phyloP scores from a whole-genome alignment of 1,140 invertebrate species.

The Habropoda laboriosa region DNA sequence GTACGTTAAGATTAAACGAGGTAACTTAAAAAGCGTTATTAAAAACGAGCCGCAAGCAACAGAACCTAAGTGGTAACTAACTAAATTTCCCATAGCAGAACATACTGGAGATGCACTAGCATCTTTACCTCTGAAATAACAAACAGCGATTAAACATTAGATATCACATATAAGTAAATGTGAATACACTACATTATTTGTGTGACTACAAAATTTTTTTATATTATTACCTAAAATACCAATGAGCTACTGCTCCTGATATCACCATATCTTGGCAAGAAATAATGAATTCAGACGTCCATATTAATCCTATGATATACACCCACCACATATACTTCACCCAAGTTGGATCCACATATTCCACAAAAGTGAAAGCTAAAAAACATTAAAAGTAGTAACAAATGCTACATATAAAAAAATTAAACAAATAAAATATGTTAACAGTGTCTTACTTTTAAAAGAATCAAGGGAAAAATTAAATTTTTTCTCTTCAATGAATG shows the following conservation, averaged over 20 bases:
- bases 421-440: constrained; percentile 7
- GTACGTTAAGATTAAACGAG: constrained; percentile 92
- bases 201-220: not conserved
- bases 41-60: constrained; percentile 95
- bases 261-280: constrained; percentile 96
- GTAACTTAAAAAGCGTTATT: constrained; percentile 95
- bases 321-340: constrained; percentile 96
- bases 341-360: constrained; percentile 87
- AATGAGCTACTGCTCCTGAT: constrained; percentile 92
- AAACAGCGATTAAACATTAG: constrained; percentile 35
- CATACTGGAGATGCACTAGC: constrained; percentile 85
- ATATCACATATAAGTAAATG: not conserved
- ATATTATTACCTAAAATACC: constrained; percentile 90
- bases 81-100: constrained; percentile 88
- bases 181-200: constrained; percentile 2
- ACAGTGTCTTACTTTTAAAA: constrained; percentile 66
- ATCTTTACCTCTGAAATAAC: constrained; percentile 84
- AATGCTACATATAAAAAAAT: constrained; percentile 23
- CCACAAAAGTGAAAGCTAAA: constrained; percentile 85
- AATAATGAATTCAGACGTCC: constrained; percentile 95
- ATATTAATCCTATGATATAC: constrained; percentile 93
- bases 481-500: constrained; percentile 63
- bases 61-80: constrained; percentile 95
- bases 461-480: constrained; percentile 62
- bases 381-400: constrained; percentile 45